Evolutionary conservation across 2,888 invertebrate species (phyloP).

Genomic region (Mesochorus sp.): DNA sequence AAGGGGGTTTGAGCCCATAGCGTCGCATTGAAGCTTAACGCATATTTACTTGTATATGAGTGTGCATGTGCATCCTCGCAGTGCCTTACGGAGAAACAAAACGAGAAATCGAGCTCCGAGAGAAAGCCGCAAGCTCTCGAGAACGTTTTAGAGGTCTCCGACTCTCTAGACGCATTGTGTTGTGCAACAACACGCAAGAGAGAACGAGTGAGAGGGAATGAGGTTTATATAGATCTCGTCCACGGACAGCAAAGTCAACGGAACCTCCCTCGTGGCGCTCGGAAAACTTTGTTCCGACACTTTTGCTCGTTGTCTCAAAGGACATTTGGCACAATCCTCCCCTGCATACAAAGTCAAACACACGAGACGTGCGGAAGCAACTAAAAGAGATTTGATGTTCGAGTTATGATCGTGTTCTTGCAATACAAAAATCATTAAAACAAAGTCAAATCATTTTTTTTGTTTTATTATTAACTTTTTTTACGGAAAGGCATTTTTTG

Average conservation of each 20-base stretch:
- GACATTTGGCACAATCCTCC: conserved; percentile 19
- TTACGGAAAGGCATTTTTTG: no score
- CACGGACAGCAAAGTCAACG: conserved; percentile 8
- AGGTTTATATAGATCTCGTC: conserved; percentile 6
- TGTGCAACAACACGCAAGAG: conserved; percentile 12
- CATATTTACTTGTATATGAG: conserved; percentile 19
- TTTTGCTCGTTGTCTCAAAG: conserved; percentile 35
- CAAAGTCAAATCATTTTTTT: no score
- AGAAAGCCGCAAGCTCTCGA: conserved; percentile 39
- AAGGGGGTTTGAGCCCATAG: neutral
- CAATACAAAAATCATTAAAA: no score
- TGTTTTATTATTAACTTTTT: no score
- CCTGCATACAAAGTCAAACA: neutral
- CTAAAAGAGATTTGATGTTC: neutral
- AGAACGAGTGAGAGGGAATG: neutral
- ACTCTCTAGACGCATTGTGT: conserved; percentile 22
- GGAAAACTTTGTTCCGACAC: conserved; percentile 44
- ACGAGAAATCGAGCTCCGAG: conserved; percentile 30
- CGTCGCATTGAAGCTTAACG: conserved; percentile 36
- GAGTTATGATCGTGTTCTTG: neutral
- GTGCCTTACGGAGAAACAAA: conserved; percentile 31
- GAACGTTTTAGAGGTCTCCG: conserved; percentile 24
- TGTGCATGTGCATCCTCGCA: neutral
- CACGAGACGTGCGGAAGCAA: neutral
- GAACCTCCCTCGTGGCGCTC: conserved; percentile 16